phyloP scores from a whole-genome alignment of 2,888 invertebrate genomes.

The Andrena camellia region DNA sequence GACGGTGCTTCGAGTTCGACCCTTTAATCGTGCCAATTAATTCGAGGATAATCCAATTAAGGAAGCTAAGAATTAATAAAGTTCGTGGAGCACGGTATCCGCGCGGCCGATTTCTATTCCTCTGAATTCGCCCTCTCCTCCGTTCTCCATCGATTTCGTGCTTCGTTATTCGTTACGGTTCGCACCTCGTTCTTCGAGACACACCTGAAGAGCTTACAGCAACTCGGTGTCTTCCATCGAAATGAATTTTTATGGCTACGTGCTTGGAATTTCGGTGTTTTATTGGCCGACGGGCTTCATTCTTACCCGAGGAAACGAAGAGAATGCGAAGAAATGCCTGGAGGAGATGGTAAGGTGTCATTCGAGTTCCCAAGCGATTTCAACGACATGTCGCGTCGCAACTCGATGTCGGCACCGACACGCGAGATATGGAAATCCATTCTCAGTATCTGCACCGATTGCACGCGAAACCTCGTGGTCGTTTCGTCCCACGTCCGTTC shows the following conservation, averaged over 20 bases:
- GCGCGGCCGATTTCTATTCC: conserved; percentile 47
- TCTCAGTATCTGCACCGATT: background rate
- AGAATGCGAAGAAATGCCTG: background rate
- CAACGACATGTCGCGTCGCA: background rate
- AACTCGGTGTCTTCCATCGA: background rate
- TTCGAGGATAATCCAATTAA: conserved; percentile 75
- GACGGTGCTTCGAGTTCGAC: conserved; percentile 33
- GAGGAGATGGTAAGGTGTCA: background rate
- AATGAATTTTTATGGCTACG: conserved; percentile 36
- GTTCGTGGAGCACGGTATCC: conserved; percentile 37
- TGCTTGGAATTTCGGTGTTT: conserved; percentile 8
- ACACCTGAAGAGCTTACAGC: background rate
- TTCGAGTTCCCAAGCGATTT: background rate
- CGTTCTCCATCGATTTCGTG: conserved; percentile 3
- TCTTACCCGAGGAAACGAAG: background rate
- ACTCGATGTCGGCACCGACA: background rate
- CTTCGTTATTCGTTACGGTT: conserved; percentile 19
- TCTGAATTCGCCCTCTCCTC: background rate
- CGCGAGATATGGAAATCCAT: background rate
- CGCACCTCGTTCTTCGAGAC: conserved; percentile 1
- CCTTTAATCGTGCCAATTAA: conserved; percentile 73
- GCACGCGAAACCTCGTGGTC: background rate
- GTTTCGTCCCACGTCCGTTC: conserved; percentile 7
- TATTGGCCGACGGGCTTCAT: background rate
- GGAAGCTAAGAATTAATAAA: conserved; percentile 73